Conservation (phyloP, 1,140 invertebrate genomes). For the Macrotrachela quadricornifera region DNA sequence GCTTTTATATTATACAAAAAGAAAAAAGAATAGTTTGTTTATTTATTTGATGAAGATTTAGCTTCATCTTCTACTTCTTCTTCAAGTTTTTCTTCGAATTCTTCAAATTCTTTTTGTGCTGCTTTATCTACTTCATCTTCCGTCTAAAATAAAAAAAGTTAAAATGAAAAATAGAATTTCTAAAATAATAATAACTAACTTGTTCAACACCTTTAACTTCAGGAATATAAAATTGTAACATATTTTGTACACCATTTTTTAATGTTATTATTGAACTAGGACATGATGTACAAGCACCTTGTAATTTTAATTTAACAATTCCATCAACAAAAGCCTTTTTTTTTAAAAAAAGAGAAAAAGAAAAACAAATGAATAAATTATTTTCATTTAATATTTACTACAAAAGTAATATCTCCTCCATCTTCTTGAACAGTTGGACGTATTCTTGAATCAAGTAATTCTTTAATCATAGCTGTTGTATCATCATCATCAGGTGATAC, state of each 20-base stretch:
- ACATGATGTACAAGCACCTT: conserved; percentile 80
- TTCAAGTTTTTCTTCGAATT: conserved; percentile 48
- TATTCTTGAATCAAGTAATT: conserved; percentile 82
- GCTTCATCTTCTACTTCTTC: conserved; percentile 5
- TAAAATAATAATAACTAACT: conserved; percentile 12
- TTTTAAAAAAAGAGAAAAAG: not conserved
- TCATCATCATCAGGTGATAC: conserved; percentile 58
- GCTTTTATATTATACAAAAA: too few relatives aligned
- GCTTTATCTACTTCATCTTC: conserved; percentile 51
- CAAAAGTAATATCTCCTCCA: conserved; percentile 83
- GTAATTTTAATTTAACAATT: conserved; percentile 67
- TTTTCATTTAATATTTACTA: conserved; percentile 40
- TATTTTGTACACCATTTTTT: conserved; percentile 95
- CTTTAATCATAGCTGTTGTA: conserved; percentile 90
- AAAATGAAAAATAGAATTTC: not conserved
- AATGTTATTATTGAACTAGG: conserved; percentile 91
- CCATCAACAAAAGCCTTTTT: conserved; percentile 44
- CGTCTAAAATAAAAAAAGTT: not conserved
- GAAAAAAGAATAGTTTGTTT: too few relatives aligned
- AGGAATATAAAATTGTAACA: conserved; percentile 99
- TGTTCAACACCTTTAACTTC: conserved; percentile 46
- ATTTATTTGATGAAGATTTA: too few relatives aligned
- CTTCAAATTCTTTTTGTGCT: conserved; percentile 61
- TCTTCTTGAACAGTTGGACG: conserved; percentile 96
- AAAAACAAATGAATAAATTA: too few relatives aligned